Evolutionary conservation across 1,140 invertebrate genomes (phyloP).

Genomic region (Danaus plexippus): DNA sequence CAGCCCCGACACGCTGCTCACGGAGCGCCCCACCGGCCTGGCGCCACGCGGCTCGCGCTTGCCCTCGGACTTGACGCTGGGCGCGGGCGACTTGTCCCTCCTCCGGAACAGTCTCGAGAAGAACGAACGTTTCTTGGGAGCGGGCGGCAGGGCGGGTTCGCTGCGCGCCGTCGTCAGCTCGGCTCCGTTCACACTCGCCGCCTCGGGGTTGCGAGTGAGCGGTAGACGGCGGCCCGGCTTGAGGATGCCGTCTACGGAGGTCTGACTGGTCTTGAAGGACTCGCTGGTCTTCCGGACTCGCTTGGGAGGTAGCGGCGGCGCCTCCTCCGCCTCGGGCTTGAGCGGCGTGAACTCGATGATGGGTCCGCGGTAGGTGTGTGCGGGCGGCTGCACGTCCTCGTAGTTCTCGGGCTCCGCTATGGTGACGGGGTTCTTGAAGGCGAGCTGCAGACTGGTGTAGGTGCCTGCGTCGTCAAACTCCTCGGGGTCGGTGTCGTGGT

Average conservation of each 20-base stretch:
- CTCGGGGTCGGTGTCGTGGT: constrained; percentile 55
- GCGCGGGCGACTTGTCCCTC: constrained; percentile 61
- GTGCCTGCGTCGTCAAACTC: constrained; percentile 83
- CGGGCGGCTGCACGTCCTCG: constrained; percentile 74
- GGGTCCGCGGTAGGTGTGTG: constrained; percentile 64
- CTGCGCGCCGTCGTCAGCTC: constrained; percentile 40
- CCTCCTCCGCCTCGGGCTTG: constrained; percentile 72
- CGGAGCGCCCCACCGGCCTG: constrained; percentile 69
- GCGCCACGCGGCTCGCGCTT: constrained; percentile 34
- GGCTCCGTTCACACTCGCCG: constrained; percentile 15
- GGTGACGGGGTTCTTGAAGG: constrained; percentile 86
- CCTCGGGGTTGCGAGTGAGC: constrained; percentile 36
- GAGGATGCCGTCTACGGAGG: constrained; percentile 53
- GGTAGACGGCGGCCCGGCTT: constrained; percentile 52
- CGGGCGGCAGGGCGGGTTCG: constrained; percentile 54
- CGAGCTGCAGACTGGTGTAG: constrained; percentile 86
- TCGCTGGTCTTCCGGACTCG: constrained; percentile 77
- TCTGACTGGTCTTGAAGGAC: constrained; percentile 49
- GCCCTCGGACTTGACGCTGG: constrained; percentile 49
- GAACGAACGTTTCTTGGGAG: constrained; percentile 65
- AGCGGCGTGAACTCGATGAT: constrained; percentile 66
- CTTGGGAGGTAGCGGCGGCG: constrained; percentile 85
- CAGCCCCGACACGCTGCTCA: constrained; percentile 73
- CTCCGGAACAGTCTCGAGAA: constrained; percentile 61
- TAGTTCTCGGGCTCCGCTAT: constrained; percentile 71